Conservation (phyloP, 1,140 invertebrate genomes). For the Zaprionus lachaisei region DNA sequence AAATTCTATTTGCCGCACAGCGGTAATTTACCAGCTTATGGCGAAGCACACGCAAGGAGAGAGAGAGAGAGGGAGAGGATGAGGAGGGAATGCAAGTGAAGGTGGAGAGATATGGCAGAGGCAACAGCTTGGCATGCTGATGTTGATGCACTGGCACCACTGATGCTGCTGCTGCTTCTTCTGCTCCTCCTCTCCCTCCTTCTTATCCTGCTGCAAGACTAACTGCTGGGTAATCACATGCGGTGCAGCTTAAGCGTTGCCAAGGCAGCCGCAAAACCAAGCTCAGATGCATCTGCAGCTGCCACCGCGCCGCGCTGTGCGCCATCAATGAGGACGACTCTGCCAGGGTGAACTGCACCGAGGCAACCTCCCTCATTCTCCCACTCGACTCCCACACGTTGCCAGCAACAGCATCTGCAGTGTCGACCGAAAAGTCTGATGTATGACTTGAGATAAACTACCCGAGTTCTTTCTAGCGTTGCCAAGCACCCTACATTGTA, state of each 20-base stretch:
- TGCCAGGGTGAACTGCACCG: slow-evolving; percentile 22
- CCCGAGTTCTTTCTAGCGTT: slow-evolving; percentile 16
- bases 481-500: slow-evolving; percentile 5
- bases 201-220: slow-evolving; percentile 48
- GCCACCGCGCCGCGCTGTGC: slow-evolving; percentile 43
- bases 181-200: slow-evolving; percentile 29
- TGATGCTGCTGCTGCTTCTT: slow-evolving; percentile 34
- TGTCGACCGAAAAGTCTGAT: slow-evolving; percentile 53
- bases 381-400: slow-evolving; percentile 15
- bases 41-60: slow-evolving; percentile 15
- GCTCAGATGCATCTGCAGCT: slow-evolving; percentile 44
- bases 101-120: not conserved
- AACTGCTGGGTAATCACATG: slow-evolving; percentile 82
- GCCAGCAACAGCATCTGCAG: slow-evolving; percentile 23
- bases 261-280: slow-evolving; percentile 52
- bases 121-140: slow-evolving; percentile 57
- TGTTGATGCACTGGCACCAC: slow-evolving; percentile 54
- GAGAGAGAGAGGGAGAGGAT: not conserved
- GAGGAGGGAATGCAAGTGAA: not conserved
- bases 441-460: slow-evolving; percentile 66
- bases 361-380: not conserved
- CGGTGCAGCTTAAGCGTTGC: slow-evolving; percentile 73
- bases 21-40: slow-evolving; percentile 71
- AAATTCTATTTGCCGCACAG: slow-evolving; percentile 79
- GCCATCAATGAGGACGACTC: slow-evolving; percentile 66